Base-by-base conservation (phyloP, 2,888 invertebrate genomes). In the Quadroppia sp. region DNA sequence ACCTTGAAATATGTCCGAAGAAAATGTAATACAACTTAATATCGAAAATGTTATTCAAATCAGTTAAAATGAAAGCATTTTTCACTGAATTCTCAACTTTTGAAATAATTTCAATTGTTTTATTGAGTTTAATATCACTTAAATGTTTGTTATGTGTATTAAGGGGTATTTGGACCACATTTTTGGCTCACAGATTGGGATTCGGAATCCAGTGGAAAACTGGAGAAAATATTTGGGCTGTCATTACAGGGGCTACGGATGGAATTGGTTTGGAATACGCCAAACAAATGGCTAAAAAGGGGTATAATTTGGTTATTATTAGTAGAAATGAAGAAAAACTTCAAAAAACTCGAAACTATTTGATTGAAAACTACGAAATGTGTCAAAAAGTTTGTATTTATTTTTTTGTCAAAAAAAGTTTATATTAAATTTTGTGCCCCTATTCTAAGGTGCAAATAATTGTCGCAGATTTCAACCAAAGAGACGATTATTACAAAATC, bases 221-320 rank as follows among this genome's bases (percentile, higher is more conserved):
- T 2, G 61, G 32, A 30, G 32, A 71, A 2, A 48, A 53, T 30
- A 17, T 20, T 7, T 72, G 72, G 72, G 72, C 72, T 20, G 56
- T 72, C 7, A 36, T 72, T 20, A 56, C 56, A 6, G 72, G 72
- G 11, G 53, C 53, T 17, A 72, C 59, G n/a, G 72, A 72, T 72
- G 72, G 72, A 9, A 59, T 72, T 17, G 72, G 72, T 7, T n/a
- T 32, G 13, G 59, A 4, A 30, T 56, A 56, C 13, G 72, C 72
- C 36, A 72, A 56, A 20, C 53, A 28, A 36, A 17, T 71, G 30
- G 71, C 71, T 36, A 1, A 32, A 20, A 64, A 20, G 1, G 64
- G 64, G 20, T 64, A 64, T n/a, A 36, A 32, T 17, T n/a, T n/a
- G n/a, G n/a, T n/a, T n/a, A n/a, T n/a, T n/a, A n/a, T n/a, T n/a